These are phyloP conservation scores for Xenotilapia leptura DNA, from an alignment of 2,113 vertebrate genomes.

Conservation along the genomic window DNA sequence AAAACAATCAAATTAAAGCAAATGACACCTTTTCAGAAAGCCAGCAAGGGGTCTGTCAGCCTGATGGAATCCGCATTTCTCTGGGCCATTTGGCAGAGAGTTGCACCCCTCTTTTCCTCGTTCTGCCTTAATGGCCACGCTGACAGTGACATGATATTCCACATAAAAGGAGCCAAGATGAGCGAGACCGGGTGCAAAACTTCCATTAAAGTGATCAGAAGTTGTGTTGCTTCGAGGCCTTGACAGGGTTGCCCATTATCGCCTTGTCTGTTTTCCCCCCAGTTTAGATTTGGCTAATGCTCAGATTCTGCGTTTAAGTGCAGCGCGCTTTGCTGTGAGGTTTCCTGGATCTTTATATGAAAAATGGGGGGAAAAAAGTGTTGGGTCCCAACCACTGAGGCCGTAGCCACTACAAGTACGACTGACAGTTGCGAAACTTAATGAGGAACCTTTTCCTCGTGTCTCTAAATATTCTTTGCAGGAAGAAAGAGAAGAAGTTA, in stretches of 20 bases:
- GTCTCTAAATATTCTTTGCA: neutral
- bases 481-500: neutral
- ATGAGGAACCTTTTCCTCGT: neutral
- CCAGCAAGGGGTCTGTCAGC: conserved; percentile 61
- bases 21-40: conserved; percentile 72
- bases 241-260: conserved; percentile 37
- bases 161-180: conserved; percentile 51
- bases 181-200: conserved; percentile 29
- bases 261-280: neutral
- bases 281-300: conserved; percentile 14
- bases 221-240: conserved; percentile 44
- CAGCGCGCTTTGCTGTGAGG: neutral
- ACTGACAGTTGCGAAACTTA: neutral
- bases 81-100: conserved; percentile 62
- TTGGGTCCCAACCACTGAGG: neutral
- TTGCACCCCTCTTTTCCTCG: conserved; percentile 35
- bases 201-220: conserved; percentile 59
- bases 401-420: neutral
- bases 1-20: conserved; percentile 73
- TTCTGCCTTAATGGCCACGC: conserved; percentile 62
- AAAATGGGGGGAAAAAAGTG: neutral
- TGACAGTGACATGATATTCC: conserved; percentile 67
- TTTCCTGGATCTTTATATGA: neutral
- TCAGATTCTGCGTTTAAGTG: neutral
- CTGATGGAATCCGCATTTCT: conserved; percentile 70